These are phyloP conservation scores for Diploscapter pachys DNA, from an alignment of 1,140 invertebrate genomes.

Conservation along the genomic window DNA sequence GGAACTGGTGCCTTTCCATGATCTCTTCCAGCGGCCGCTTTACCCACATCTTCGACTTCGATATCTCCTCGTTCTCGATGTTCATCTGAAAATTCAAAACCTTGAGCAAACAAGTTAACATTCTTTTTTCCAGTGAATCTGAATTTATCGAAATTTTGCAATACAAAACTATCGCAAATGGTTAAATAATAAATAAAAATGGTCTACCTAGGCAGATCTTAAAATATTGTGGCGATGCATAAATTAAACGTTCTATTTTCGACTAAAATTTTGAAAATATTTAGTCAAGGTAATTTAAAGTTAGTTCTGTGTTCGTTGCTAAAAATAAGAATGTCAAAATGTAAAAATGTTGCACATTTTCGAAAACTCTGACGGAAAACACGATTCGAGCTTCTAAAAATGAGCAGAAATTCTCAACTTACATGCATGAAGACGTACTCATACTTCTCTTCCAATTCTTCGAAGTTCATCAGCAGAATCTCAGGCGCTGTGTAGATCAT, in stretches of 20 bases:
- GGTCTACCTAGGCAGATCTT: too few species aligned
- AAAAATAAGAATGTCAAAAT: background rate
- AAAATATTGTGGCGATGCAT: too few species aligned
- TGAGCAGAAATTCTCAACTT: conserved; percentile 1
- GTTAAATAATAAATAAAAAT: too few species aligned
- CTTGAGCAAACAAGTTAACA: background rate
- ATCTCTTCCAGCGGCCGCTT: conserved; percentile 42
- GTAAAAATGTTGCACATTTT: too few species aligned
- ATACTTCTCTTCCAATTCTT: conserved; percentile 50
- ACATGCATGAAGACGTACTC: conserved; percentile 49
- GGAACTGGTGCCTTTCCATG: conserved; percentile 47
- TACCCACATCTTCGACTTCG: conserved; percentile 20
- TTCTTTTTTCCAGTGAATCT: background rate
- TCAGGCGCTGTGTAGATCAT: conserved; percentile 42
- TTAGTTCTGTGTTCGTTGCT: background rate
- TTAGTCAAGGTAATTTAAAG: background rate
- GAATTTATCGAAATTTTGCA: too few species aligned
- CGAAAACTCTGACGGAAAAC: too few species aligned
- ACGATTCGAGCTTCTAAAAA: background rate
- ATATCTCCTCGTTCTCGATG: conserved; percentile 35
- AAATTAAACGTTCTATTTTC: background rate
- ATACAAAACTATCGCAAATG: too few species aligned
- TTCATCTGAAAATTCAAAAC: conserved; percentile 46
- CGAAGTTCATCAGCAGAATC: conserved; percentile 38
- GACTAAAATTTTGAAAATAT: background rate